These are phyloP conservation scores for Mohoua ochrocephala DNA, from an alignment of 2,113 vertebrate species.

Conservation along the genomic window DNA sequence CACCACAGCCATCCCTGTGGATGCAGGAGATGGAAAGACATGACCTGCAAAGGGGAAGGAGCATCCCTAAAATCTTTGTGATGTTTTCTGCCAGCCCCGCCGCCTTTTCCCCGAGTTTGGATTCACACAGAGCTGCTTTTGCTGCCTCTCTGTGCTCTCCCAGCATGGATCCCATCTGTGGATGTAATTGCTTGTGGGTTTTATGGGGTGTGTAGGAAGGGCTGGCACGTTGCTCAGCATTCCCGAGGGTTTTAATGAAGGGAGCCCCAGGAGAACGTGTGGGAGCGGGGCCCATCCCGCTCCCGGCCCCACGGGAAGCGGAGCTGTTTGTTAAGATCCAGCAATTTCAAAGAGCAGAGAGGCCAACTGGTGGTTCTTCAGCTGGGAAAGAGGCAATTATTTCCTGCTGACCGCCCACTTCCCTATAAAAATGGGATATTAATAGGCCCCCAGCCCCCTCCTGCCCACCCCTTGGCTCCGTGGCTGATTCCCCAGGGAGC, in stretches of 20 bases:
- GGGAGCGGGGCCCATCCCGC: not conserved
- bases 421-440: not conserved
- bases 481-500: not conserved
- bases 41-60: not conserved
- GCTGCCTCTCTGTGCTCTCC: not conserved
- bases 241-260: not conserved
- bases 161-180: not conserved
- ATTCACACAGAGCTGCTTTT: not conserved
- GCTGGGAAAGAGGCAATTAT: not conserved
- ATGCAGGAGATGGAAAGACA: not conserved
- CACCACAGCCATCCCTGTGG: not conserved
- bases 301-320: rapidly evolving
- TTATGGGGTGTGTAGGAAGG: not conserved
- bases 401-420: not conserved
- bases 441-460: not conserved
- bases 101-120: not conserved
- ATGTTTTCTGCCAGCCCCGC: not conserved
- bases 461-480: not conserved
- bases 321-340: not conserved
- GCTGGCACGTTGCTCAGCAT: not conserved
- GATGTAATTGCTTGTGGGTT: not conserved
- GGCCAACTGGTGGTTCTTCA: not conserved
- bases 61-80: not conserved
- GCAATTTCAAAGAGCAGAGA: not conserved
- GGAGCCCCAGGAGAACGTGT: not conserved